Evolutionary conservation across 2,888 invertebrate species (phyloP).

Genomic region (Nymphalis urticae): DNA sequence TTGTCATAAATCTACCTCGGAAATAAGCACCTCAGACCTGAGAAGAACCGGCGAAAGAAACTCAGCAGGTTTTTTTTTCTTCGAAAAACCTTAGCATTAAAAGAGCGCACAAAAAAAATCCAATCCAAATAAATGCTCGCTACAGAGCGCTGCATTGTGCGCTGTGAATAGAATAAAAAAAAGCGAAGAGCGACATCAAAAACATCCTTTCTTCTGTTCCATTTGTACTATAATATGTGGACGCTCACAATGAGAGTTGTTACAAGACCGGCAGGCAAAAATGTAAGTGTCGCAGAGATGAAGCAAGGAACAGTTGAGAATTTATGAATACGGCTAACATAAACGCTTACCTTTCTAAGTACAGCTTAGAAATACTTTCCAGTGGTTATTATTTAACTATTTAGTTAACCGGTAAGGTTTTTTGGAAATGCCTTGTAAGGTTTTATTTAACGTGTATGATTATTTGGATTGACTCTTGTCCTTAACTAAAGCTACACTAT

Average conservation of each 20-base stretch:
- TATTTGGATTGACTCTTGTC: too few species aligned
- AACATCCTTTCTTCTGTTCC: constrained; percentile 32
- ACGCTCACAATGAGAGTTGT: constrained; percentile 27
- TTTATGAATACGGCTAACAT: constrained; percentile 18
- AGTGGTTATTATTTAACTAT: too few species aligned
- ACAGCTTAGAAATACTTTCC: neutral
- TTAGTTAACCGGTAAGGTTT: too few species aligned
- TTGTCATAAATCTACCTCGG: too few species aligned
- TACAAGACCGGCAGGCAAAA: constrained; percentile 26
- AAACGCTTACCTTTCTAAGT: neutral
- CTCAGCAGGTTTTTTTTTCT: neutral
- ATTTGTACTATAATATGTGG: constrained; percentile 29
- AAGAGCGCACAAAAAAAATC: constrained; percentile 11
- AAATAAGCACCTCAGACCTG: too few species aligned
- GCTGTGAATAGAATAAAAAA: constrained; percentile 25
- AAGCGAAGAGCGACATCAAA: constrained; percentile 25
- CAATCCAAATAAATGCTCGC: constrained; percentile 8
- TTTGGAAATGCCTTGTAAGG: too few species aligned
- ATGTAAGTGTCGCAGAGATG: constrained; percentile 14
- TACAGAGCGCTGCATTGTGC: constrained; percentile 27
- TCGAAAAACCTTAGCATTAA: constrained; percentile 1
- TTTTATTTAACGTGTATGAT: too few species aligned
- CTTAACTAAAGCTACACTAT: too few species aligned
- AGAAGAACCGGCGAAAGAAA: too few species aligned
- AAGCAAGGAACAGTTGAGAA: constrained; percentile 2